These are phyloP conservation scores for Vanessa tameamea DNA, from an alignment of 1,140 invertebrate genomes.

Conservation along the genomic window DNA sequence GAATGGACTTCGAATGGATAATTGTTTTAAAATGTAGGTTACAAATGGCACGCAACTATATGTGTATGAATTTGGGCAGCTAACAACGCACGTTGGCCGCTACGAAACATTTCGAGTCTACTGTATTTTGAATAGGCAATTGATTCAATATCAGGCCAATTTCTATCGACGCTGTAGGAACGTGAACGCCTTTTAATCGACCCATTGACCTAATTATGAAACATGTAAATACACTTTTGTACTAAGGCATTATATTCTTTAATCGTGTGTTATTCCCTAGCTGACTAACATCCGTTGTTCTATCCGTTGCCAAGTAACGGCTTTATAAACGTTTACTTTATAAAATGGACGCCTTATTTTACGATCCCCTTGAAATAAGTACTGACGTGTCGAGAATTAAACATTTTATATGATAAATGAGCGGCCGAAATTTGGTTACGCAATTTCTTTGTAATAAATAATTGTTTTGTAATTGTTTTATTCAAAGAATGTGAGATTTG, in stretches of 20 bases:
- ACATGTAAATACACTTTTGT: conserved; percentile 16
- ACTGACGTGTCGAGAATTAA: conserved; percentile 8
- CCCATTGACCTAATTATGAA: conserved; percentile 45
- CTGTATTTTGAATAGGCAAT: conserved; percentile 28
- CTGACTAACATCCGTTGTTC: conserved; percentile 33
- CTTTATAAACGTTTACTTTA: conserved; percentile 1
- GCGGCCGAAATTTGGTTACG: background rate
- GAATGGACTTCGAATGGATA: conserved; percentile 61
- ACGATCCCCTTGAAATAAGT: conserved; percentile 8
- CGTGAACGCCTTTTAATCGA: conserved; percentile 39
- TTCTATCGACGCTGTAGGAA: conserved; percentile 21
- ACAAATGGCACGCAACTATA: conserved; percentile 65
- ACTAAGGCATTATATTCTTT: background rate
- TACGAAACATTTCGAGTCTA: conserved; percentile 29
- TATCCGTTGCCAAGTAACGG: conserved; percentile 46
- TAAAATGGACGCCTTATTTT: conserved; percentile 9
- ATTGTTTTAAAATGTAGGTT: conserved; percentile 73
- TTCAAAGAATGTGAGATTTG: background rate
- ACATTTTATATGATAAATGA: conserved; percentile 14
- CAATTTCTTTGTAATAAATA: conserved; percentile 22
- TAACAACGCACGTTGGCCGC: conserved; percentile 36
- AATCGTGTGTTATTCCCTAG: conserved; percentile 27
- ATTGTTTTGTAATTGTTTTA: background rate
- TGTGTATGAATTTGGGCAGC: conserved; percentile 30
- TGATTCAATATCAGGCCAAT: conserved; percentile 22